A percentile compares a stretch with the other conserved stretches of the same genome.
These are phyloP conservation scores for Psylliodes chrysocephalus DNA, from an alignment of 2,888 invertebrate genomes.

Conservation along the genomic window DNA sequence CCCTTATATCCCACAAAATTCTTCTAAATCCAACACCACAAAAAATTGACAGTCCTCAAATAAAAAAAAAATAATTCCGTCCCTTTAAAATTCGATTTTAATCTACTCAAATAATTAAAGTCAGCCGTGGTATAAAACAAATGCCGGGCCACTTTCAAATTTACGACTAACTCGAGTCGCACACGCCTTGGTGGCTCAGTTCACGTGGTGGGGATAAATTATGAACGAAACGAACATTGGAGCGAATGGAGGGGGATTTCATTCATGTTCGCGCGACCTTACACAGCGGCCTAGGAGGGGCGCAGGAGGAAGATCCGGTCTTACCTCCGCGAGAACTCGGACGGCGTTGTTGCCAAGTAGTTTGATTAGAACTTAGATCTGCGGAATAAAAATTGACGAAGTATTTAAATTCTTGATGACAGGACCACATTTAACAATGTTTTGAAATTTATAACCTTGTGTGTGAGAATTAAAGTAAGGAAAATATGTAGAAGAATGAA, in stretches of 20 bases:
- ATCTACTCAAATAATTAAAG: constrained; percentile 26
- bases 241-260: constrained; percentile 61
- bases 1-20: not conserved
- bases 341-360: constrained; percentile 11
- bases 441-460: too few relatives aligned
- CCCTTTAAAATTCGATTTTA: not conserved
- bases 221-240: constrained; percentile 56
- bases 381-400: too few relatives aligned
- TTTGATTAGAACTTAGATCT: not conserved
- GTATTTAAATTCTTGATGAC: too few relatives aligned
- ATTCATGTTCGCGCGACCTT: constrained; percentile 64
- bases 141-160: constrained; percentile 52
- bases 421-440: too few relatives aligned
- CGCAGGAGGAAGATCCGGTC: constrained; percentile 45
- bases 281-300: constrained; percentile 37
- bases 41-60: not conserved
- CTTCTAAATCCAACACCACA: not conserved
- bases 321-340: constrained; percentile 33
- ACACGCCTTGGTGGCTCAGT: constrained; percentile 53
- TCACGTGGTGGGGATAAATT: constrained; percentile 49
- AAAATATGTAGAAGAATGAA: too few relatives aligned
- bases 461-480: too few relatives aligned
- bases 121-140: constrained; percentile 47
- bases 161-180: constrained; percentile 58
- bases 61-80: too few relatives aligned